These are phyloP conservation scores for Limosa lapponica DNA, from an alignment of 2,797 vertebrate species.

Conservation along the genomic window DNA sequence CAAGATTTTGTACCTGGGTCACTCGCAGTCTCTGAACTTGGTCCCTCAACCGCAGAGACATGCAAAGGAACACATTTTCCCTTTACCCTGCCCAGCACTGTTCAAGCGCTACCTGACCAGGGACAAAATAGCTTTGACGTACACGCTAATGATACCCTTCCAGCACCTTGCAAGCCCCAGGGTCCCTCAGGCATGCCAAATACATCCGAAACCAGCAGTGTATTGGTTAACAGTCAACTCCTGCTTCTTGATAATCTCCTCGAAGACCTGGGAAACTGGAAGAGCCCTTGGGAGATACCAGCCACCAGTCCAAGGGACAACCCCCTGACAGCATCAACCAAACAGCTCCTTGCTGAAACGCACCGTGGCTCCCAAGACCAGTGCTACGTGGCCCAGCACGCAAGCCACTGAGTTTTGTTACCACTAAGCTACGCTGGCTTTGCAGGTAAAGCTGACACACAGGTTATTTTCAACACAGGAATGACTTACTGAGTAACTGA, in stretches of 20 bases:
- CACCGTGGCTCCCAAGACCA: neutral
- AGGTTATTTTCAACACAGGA: neutral
- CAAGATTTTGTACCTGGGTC: neutral
- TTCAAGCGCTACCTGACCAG: neutral
- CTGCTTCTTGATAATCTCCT: neutral
- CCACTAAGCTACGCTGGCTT: neutral
- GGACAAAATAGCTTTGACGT: neutral
- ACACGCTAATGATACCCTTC: accelerated
- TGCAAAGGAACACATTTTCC: neutral
- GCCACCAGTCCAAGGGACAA: neutral
- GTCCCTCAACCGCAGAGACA: neutral
- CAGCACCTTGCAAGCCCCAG: neutral
- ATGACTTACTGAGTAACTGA: neutral
- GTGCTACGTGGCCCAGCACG: neutral
- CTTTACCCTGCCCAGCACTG: neutral
- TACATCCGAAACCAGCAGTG: neutral
- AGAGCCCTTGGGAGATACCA: neutral
- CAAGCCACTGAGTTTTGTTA: neutral
- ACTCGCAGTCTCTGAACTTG: neutral
- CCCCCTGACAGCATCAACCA: neutral
- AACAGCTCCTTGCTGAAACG: neutral
- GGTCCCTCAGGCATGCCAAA: neutral
- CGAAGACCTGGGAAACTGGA: neutral
- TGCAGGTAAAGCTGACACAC: neutral
- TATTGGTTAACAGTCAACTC: neutral